Evolutionary conservation across 2,888 invertebrate species (phyloP), one percentile per base, ranked within the genome.

Genomic region (Melinaea marsaeus): DNA sequence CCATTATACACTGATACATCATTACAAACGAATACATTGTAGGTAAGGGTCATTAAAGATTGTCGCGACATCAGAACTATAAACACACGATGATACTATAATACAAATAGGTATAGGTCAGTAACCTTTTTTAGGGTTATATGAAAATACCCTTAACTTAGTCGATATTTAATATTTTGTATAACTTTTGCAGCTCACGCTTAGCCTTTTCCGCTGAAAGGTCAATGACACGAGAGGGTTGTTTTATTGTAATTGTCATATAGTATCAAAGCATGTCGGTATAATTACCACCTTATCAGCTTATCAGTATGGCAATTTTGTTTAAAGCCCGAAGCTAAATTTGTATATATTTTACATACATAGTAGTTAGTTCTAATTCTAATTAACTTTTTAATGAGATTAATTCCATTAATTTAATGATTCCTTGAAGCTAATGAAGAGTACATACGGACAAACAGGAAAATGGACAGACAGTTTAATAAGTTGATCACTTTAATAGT

Each of bases 221-320:
- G 65, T 65, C 67, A 65, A 61, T 63, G 61, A 47, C 55, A 56
- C 37, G 32, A 11, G 37, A 37, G 65, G 62, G 47, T 55, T 13
- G 22, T 64, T 67, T 62, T 64, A 63, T 34, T 46, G 55, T 47
- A 58, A 64, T 55, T 61, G 46, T 54, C 57, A 45, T 60, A 61
- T 65, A 54, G 61, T 61, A 59, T 64, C 35, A 59, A 57, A n/a
- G 35, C 13, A 54, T 60, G 57, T 60, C 54, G 22, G 48, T 55
- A 55, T 61, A 58, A 64, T 61, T 61, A 48, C 55, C 32, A 46
- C 13, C 35, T 37, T 64, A 51, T 61, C 61, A 57, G 48, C 42
- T 5, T 5, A 42, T 51, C 48, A 7, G 9, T 51, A 6, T 11
- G 51, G 51, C 51, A 51, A 32, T 51, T 32, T 51, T 4, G 48